A percentile compares a stretch with the other conserved stretches of the same genome.
phyloP scores from a whole-genome alignment of 2,797 vertebrate species.

The Nasua narica region DNA sequence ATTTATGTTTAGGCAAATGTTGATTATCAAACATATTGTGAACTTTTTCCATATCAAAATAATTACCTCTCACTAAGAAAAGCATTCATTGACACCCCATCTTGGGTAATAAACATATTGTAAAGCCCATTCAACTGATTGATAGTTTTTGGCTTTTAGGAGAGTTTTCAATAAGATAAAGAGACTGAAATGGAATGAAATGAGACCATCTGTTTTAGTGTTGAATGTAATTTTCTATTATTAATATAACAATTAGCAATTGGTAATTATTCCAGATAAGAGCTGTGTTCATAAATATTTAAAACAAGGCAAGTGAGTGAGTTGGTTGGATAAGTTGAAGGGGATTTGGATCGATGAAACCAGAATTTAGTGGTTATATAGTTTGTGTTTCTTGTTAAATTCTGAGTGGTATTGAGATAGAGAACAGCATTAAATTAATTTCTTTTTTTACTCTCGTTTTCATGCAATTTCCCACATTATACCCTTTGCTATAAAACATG shows the following conservation, averaged over 20 bases:
- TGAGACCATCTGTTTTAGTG: slow-evolving; percentile 55
- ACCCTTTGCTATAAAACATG: slow-evolving; percentile 39
- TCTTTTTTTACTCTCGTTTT: slow-evolving; percentile 61
- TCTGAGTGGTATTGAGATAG: slow-evolving; percentile 12
- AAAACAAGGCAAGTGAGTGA: slow-evolving; percentile 17
- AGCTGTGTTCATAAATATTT: slow-evolving; percentile 39
- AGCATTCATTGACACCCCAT: background rate
- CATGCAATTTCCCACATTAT: slow-evolving; percentile 56
- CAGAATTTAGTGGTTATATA: background rate
- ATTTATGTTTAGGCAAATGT: slow-evolving; percentile 24
- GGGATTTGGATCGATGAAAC: background rate
- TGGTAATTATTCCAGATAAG: slow-evolving; percentile 57
- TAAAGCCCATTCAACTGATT: slow-evolving; percentile 55
- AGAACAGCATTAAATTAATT: slow-evolving; percentile 57
- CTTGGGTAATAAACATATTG: slow-evolving; percentile 52
- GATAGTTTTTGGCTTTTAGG: slow-evolving; percentile 43
- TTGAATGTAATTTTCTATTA: slow-evolving; percentile 57
- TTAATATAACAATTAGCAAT: slow-evolving; percentile 59
- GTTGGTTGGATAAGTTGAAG: background rate
- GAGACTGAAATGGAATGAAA: slow-evolving; percentile 23
- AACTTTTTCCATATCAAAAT: slow-evolving; percentile 43
- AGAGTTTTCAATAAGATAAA: slow-evolving; percentile 53
- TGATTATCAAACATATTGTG: slow-evolving; percentile 18
- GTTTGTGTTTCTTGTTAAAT: slow-evolving; percentile 59
- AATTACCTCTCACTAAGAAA: slow-evolving; percentile 39